phyloP scores from a whole-genome alignment of 2,113 vertebrate species.

The Ardeotis arabs region DNA sequence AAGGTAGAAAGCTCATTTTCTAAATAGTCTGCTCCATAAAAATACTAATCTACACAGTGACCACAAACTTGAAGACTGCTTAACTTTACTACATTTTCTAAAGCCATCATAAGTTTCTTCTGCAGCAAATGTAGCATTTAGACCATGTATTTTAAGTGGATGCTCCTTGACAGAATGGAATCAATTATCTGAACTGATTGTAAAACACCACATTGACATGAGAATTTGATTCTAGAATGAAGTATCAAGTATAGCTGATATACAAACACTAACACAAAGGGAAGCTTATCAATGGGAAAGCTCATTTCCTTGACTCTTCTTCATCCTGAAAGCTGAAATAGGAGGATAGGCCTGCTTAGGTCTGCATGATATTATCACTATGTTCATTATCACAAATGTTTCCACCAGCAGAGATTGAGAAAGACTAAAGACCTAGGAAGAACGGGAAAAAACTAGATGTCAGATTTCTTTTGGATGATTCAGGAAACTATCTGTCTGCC shows the following conservation, averaged over 20 bases:
- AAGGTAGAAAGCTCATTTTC: background rate
- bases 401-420: background rate
- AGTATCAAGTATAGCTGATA: background rate
- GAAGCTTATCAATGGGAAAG: background rate
- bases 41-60: background rate
- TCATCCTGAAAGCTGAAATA: background rate
- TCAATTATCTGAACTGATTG: background rate
- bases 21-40: background rate
- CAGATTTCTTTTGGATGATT: background rate
- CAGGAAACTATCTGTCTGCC: background rate
- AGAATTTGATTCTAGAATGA: background rate
- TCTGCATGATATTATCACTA: background rate
- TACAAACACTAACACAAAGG: background rate
- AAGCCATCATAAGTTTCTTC: background rate
- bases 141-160: background rate
- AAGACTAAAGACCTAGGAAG: background rate
- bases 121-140: background rate
- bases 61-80: background rate
- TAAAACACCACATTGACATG: rapidly evolving
- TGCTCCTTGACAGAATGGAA: background rate
- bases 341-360: background rate
- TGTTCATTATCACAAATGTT: background rate
- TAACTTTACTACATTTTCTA: background rate
- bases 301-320: background rate
- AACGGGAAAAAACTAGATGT: background rate